Evolutionary conservation across 2,888 invertebrate genomes (phyloP).

Genomic region (Lapara coniferarum): DNA sequence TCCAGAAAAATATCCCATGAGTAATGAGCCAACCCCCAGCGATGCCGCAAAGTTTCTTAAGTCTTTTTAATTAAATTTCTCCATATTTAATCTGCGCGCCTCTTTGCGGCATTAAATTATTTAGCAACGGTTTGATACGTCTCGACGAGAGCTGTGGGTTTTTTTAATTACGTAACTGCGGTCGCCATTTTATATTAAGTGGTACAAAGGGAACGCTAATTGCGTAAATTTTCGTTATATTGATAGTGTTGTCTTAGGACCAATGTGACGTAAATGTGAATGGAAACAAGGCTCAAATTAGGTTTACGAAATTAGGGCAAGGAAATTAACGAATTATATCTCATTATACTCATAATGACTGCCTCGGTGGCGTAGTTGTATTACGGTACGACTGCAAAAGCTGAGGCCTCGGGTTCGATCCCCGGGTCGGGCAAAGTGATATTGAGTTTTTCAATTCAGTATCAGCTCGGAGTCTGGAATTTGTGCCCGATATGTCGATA

Average conservation of each 20-base stretch:
- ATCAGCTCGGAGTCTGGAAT: too few relatives aligned
- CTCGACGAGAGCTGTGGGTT: conserved; percentile 7
- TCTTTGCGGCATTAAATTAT: conserved; percentile 33
- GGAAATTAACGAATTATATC: too few relatives aligned
- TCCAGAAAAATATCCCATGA: neutral
- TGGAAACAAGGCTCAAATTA: too few relatives aligned
- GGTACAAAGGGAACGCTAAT: neutral
- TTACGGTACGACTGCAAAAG: too few relatives aligned
- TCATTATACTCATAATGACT: too few relatives aligned
- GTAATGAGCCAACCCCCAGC: conserved; percentile 19
- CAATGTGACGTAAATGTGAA: neutral
- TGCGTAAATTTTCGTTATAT: neutral
- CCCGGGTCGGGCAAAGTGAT: too few relatives aligned
- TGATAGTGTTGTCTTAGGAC: conserved; percentile 3
- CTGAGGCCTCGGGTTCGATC: too few relatives aligned
- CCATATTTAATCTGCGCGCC: conserved; percentile 36
- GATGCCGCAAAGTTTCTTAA: conserved; percentile 31
- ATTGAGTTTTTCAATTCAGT: too few relatives aligned
- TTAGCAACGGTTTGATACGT: conserved; percentile 25
- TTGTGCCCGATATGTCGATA: too few relatives aligned
- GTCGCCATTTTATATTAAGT: neutral
- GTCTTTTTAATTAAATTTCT: conserved; percentile 44
- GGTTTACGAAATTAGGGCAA: too few relatives aligned
- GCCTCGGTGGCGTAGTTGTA: too few relatives aligned
- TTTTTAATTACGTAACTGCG: conserved; percentile 20